phyloP scores from a whole-genome alignment of 2,888 invertebrate genomes.

The Neocrepidodera transversa region DNA sequence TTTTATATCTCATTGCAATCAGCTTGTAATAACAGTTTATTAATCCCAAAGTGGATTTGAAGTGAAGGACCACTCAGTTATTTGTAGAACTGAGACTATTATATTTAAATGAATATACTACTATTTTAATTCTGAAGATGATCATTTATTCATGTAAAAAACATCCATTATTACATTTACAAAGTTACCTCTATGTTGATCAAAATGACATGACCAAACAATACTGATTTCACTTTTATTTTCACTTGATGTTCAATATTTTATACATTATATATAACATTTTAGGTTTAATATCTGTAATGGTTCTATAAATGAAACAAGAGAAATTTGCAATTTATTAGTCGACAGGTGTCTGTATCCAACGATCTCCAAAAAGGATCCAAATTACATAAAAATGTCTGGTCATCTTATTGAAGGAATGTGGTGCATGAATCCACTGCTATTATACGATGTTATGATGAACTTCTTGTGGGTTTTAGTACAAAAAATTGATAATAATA shows the following conservation, averaged over 20 bases:
- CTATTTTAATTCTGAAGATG: no score
- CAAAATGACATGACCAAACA: no score
- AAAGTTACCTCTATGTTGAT: no score
- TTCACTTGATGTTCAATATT: no score
- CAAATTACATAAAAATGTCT: constrained; percentile 72
- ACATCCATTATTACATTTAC: no score
- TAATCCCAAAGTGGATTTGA: neutral
- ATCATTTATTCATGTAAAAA: no score
- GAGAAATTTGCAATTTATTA: constrained; percentile 66
- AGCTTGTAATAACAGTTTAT: neutral
- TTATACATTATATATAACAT: no score
- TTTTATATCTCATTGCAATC: neutral
- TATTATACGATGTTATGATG: constrained; percentile 66
- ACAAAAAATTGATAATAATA: constrained; percentile 34
- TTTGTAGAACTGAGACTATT: no score
- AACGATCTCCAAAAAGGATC: constrained; percentile 65
- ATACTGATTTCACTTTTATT: no score
- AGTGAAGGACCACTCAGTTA: no score
- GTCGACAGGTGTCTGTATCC: constrained; percentile 70
- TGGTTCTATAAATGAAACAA: constrained; percentile 69
- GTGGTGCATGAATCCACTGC: constrained; percentile 70
- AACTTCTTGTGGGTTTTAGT: constrained; percentile 54
- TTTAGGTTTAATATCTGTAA: constrained; percentile 76
- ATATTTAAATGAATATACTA: no score
- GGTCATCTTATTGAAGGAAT: constrained; percentile 71